Evolutionary conservation across 2,888 invertebrate genomes (phyloP).

Genomic region (Colletes collaris): DNA sequence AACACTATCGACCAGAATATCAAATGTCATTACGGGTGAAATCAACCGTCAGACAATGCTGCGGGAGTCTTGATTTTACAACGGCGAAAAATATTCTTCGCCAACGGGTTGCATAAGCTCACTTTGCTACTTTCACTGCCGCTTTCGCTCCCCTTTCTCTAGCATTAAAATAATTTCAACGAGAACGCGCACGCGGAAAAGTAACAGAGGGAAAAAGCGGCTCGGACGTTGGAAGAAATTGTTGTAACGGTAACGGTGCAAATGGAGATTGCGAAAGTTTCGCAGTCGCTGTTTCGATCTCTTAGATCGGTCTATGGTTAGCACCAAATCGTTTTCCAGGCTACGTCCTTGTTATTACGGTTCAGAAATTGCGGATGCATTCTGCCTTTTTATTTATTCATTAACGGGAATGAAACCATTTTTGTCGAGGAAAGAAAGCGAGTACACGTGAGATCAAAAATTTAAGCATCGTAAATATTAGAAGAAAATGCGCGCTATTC

Average conservation of each 20-base stretch:
- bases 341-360: neutral
- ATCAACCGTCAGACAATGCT: slow-evolving; percentile 38
- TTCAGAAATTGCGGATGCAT: neutral
- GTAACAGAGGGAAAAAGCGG: slow-evolving; percentile 1
- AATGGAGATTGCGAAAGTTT: slow-evolving; percentile 21
- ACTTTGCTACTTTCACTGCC: slow-evolving; percentile 39
- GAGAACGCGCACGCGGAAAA: neutral
- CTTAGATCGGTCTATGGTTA: neutral
- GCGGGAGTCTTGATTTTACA: neutral
- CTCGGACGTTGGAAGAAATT: slow-evolving; percentile 18
- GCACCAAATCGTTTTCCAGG: slow-evolving; percentile 5
- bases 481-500: too few relatives aligned
- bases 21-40: slow-evolving; percentile 55
- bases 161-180: slow-evolving; percentile 36
- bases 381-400: too few relatives aligned
- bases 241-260: neutral
- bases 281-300: neutral
- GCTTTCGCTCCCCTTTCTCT: slow-evolving; percentile 55
- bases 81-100: slow-evolving; percentile 45
- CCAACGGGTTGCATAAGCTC: slow-evolving; percentile 30
- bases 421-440: too few relatives aligned
- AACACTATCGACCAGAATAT: slow-evolving; percentile 36
- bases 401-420: too few relatives aligned
- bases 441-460: too few relatives aligned
- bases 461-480: too few relatives aligned